phyloP scores from a whole-genome alignment of 2,888 invertebrate species.

The Dynastes maya region DNA sequence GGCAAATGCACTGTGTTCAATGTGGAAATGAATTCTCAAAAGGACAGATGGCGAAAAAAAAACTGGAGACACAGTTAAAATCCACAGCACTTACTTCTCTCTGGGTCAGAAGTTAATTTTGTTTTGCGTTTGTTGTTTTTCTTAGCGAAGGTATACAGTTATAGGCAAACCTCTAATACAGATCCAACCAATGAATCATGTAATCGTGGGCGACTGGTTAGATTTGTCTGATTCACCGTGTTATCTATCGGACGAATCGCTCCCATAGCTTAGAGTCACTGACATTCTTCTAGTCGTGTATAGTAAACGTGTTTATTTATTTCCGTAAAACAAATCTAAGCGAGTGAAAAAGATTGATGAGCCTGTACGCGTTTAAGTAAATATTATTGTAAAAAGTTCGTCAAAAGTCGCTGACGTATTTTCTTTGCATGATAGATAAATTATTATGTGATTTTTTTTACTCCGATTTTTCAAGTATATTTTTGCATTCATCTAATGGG shows the following conservation, averaged over 20 bases:
- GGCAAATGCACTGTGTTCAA: not conserved
- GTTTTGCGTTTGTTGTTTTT: constrained; percentile 1
- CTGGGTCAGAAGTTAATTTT: constrained; percentile 29
- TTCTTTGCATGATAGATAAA: too few relatives aligned
- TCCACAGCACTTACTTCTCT: not conserved
- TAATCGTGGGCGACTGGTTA: constrained; percentile 44
- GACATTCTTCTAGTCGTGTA: not conserved
- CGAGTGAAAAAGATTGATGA: constrained; percentile 7
- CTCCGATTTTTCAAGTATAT: too few relatives aligned
- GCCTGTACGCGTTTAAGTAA: not conserved
- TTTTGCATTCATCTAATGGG: too few relatives aligned
- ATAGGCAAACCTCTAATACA: constrained; percentile 33
- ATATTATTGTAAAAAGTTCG: not conserved
- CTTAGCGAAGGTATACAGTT: constrained; percentile 8
- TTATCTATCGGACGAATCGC: constrained; percentile 33
- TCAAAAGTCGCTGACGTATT: too few relatives aligned
- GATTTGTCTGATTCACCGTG: constrained; percentile 38
- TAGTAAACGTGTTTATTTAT: constrained; percentile 1
- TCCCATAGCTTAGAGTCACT: constrained; percentile 7
- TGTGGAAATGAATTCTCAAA: not conserved
- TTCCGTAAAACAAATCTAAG: constrained; percentile 18
- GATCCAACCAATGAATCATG: constrained; percentile 39
- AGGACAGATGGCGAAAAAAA: not conserved
- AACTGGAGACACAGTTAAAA: too few relatives aligned
- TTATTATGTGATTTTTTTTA: too few relatives aligned